Base-by-base conservation (phyloP, 2,888 invertebrate genomes). In the Crossocerus cetratus region DNA sequence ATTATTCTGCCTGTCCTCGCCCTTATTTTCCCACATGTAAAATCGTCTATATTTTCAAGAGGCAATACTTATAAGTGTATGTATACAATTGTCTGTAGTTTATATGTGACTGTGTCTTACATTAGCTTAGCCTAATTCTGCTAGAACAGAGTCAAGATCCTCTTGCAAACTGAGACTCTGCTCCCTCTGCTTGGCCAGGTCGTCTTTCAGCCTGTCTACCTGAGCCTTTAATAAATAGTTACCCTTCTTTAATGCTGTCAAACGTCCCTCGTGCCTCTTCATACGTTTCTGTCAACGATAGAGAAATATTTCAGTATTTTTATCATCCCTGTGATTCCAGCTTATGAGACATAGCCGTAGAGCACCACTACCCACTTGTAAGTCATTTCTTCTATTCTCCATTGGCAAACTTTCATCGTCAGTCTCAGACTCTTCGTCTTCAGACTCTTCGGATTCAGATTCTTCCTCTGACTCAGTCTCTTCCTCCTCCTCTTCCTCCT, bases 141-240 rank as follows among this genome's bases (percentile, higher is more conserved):
- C 95, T 76, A 97, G 93, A 21, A 97, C 95, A 3, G 96, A 95
- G 90, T 97, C 96, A 73, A 97, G 91, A 90, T 97, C 97, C 84
- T 95, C 94, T 90, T 97, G 95, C 58, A 97, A 91, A 54, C 93
- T 92, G 58, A 93, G 91, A 5, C 96, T 95, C 90, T 95, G 93
- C 83, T 96, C 96, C 82, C 95, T 94, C 83, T 96, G 96, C 86
- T 95, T 96, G 65, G 94, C 93, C 57, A 97, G 93, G 87, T 97
- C 96, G 88, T 97, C 97, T 89, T 96, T 96, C 70, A 97, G 91
- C 85, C 96, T 92, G 90, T 97, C 97, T 0, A 97, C 96, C 87
- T 97, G 97, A 0, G 97, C 95, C 91, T 96, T 96, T 13, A 97
- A 92, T 81, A 97, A 92, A 75, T 96, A 95, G 86, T 97, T 97